phyloP scores from a whole-genome alignment of 2,797 vertebrate genomes.

The Melanitta fusca region DNA sequence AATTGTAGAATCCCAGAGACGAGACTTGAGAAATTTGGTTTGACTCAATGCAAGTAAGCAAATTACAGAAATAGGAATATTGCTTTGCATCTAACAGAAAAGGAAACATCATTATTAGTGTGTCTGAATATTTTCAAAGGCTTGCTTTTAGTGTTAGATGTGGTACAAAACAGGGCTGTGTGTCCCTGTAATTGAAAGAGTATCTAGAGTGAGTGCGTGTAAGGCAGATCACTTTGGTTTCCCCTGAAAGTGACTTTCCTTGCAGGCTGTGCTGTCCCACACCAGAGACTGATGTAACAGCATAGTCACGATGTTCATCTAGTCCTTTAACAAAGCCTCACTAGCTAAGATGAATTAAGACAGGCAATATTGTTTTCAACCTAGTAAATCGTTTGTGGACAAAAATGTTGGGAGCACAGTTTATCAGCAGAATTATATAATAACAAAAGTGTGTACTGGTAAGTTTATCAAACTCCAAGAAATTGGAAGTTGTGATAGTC shows the following conservation, averaged over 20 bases:
- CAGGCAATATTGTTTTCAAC: neutral
- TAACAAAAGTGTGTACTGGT: neutral
- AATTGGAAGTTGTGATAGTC: neutral
- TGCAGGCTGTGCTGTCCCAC: neutral
- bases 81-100: neutral
- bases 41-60: neutral
- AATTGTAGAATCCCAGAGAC: neutral
- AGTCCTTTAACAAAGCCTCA: neutral
- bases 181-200: neutral
- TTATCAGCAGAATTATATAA: neutral
- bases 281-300: neutral
- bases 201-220: rapidly evolving
- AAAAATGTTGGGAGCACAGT: neutral
- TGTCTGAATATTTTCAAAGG: neutral
- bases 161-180: rapidly evolving
- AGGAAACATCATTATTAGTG: neutral
- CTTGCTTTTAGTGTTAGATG: rapidly evolving
- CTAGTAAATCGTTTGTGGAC: neutral
- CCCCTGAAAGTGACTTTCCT: neutral
- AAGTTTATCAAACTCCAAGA: neutral
- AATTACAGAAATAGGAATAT: neutral
- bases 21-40: neutral
- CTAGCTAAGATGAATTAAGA: neutral
- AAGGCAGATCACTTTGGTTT: neutral
- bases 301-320: neutral